Evolutionary conservation across 2,797 vertebrate genomes (phyloP), one percentile per base, ranked within the genome.

Genomic region (Malurus leucopterus): DNA sequence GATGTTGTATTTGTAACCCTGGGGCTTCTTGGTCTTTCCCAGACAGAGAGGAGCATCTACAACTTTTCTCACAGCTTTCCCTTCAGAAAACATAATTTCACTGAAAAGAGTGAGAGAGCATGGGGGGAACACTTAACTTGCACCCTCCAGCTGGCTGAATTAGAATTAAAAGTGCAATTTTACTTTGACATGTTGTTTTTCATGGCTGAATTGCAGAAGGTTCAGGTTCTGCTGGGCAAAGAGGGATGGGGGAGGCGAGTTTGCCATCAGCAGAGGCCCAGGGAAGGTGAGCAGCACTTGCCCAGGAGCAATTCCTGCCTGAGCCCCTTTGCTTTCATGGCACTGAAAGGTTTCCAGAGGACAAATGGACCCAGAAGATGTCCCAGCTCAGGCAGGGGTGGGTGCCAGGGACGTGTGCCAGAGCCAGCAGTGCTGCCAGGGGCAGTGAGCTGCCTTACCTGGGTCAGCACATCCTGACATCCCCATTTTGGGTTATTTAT

Each of bases 1-100:
- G 83, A 78, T 79, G 80, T 55, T 93, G 30, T 55, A 46, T 77
- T 73, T 91, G 72, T 51, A 88, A 41, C 36, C 38, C 47, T 82
- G 77, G 24, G 68, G 21, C 15, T 46, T 12, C 54, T 67, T 84
- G 84, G 17, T 84, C 54, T 30, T 67, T 75, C 38, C 40, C 18
- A 76, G 36, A 13, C 16, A 24, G 64, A 88, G 21, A 61, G 43
- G 59, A 81, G 19, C n/a, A 40, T 55, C 59, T 29, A 30, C 59
- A 90, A 69, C 51, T 70, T 71, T 46, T 46, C 70, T 86, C 7
- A 1, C 2, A 5, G 38, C 32, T 83, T 24, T 79, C 46, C 30
- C 7, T 19, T 76, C 12, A 22, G 51, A 40, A 86, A 58, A 65
- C 7, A 29, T 0, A 13, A 64, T 69, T 67, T 75, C 54, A 49